Base-by-base conservation (phyloP, 2,888 invertebrate genomes). In the Chromoteleia sp. region DNA sequence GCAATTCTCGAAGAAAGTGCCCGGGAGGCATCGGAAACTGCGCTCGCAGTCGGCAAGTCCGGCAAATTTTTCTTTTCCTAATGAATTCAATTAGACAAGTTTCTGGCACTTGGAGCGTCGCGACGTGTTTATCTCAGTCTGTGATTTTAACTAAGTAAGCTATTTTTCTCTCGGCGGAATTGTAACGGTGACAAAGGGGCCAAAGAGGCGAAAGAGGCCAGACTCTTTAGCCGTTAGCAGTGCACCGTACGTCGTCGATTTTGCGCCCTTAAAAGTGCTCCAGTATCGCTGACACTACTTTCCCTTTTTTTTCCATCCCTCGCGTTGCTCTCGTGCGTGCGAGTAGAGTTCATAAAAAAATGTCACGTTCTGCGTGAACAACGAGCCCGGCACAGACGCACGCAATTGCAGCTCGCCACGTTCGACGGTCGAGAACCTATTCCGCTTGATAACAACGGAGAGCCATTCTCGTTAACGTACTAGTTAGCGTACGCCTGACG, bases 361-460 rank as follows among this genome's bases (percentile, higher is more conserved):
- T 81, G 80, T 84, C 84, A 85, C 83, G 84, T 83, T 68, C 70
- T 48, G 74, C 73, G 67, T 70, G 36, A 25, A 36, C 19, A 52
- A 73, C 19, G 8, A n/a, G 15, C 30, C 12, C 19, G 45, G 30
- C 29, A 52, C 48, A 41, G 59, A 70, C 30, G 52, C 7, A 70
- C 58, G 45, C 48, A 78, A 82, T 84, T 80, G 68, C 63, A 75
- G 75, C n/a, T n/a, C n/a, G n/a, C n/a, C n/a, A n/a, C 61, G 74
- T 78, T 67, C 39, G 52, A 71, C 58, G 78, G 52, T 74, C 75
- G 79, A 83, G 81, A 68, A 41, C 10, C 43, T 77, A 68, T 78
- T 84, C 45, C 48, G 79, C 83, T 85, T 63, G 83, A 84, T 82
- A 79, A 83, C 82, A 82, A n/a, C n/a, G n/a, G n/a, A n/a, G n/a